These are phyloP conservation scores for Silurus lanzhouensis DNA, from an alignment of 2,797 vertebrate genomes.

Conservation along the genomic window DNA sequence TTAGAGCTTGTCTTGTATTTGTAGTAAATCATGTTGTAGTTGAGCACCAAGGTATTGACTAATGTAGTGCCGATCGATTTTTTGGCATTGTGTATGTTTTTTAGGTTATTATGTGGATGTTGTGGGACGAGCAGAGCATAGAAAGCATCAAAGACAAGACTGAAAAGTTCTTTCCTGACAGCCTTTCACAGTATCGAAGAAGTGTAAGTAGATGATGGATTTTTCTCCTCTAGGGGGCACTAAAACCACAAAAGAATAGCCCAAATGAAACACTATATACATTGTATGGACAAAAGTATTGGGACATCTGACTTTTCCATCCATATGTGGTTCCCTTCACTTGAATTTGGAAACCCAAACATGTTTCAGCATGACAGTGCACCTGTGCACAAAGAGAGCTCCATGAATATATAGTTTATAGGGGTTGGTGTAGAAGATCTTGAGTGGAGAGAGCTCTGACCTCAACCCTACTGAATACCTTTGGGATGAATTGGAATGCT, in stretches of 20 bases:
- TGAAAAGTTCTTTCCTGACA: constrained; percentile 66
- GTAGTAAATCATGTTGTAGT: not conserved
- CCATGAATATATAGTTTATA: too few relatives aligned
- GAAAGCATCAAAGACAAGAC: constrained; percentile 64
- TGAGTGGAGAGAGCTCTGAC: too few relatives aligned
- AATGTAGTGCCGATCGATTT: not conserved
- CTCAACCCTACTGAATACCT: too few relatives aligned
- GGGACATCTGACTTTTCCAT: too few relatives aligned
- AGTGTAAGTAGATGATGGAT: constrained; percentile 66
- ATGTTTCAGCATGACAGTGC: too few relatives aligned
- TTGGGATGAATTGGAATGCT: too few relatives aligned
- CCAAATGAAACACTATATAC: not conserved
- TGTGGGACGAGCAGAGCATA: constrained; percentile 57
- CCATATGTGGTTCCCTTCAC: too few relatives aligned
- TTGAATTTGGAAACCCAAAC: too few relatives aligned
- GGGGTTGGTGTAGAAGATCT: too few relatives aligned
- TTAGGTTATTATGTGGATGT: constrained; percentile 75
- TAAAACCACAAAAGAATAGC: not conserved
- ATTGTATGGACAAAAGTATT: too few relatives aligned
- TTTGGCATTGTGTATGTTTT: not conserved
- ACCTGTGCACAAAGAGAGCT: too few relatives aligned
- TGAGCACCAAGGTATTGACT: not conserved
- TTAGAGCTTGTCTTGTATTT: not conserved
- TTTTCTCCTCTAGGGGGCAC: constrained; percentile 39
- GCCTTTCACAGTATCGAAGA: constrained; percentile 66